A percentile compares a stretch with the other conserved stretches of the same genome.
Evolutionary conservation across 2,888 invertebrate species (phyloP).

Genomic region (Lasioglossum marginatum): DNA sequence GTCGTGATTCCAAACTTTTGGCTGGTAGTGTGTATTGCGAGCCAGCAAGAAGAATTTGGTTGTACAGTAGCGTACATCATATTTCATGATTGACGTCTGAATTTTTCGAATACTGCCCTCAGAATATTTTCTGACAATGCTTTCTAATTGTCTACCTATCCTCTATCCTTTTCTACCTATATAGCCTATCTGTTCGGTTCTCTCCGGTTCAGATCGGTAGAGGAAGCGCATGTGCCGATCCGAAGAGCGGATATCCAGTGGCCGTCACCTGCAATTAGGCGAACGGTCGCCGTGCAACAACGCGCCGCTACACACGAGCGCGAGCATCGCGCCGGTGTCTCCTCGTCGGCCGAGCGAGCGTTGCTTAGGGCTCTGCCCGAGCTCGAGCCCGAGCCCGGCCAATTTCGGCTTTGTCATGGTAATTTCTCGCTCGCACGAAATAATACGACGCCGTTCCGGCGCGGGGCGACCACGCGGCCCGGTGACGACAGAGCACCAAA

Average conservation of each 20-base stretch:
- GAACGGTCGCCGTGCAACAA: slow-evolving; percentile 62
- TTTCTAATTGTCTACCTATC: too few relatives aligned
- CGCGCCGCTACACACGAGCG: slow-evolving; percentile 41
- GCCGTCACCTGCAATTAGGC: slow-evolving; percentile 72
- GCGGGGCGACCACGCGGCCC: slow-evolving; percentile 13
- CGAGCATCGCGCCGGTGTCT: slow-evolving; percentile 39
- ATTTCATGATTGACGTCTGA: too few relatives aligned
- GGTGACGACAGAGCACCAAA: background rate
- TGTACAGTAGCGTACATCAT: too few relatives aligned
- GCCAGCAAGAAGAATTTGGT: too few relatives aligned
- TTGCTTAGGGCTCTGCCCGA: slow-evolving; percentile 61
- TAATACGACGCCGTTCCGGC: slow-evolving; percentile 55
- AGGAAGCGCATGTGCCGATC: slow-evolving; percentile 31
- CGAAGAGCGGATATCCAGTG: slow-evolving; percentile 64
- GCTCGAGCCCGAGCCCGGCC: slow-evolving; percentile 60
- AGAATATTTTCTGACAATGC: too few relatives aligned
- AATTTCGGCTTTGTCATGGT: slow-evolving; percentile 77
- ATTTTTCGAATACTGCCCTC: too few relatives aligned
- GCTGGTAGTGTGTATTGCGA: too few relatives aligned
- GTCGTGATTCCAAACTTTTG: too few relatives aligned
- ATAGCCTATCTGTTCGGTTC: background rate
- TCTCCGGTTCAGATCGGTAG: slow-evolving; percentile 16
- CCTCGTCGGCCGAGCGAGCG: slow-evolving; percentile 37
- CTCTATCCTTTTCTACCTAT: too few relatives aligned
- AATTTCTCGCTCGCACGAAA: slow-evolving; percentile 70